Evolutionary conservation across 2,113 vertebrate species (phyloP).

Genomic region (Alaudala cheleensis): DNA sequence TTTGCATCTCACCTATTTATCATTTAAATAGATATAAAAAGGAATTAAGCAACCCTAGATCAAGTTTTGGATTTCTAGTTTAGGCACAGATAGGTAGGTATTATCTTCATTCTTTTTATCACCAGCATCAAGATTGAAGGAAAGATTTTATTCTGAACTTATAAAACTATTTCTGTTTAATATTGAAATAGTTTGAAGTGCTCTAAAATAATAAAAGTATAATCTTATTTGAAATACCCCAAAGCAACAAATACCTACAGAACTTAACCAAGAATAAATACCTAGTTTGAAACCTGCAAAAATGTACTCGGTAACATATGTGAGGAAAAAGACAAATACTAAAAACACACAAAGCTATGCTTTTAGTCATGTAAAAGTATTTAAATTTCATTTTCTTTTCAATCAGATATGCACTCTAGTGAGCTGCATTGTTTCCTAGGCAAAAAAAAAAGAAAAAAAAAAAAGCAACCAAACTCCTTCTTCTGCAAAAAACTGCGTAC

Average conservation of each 20-base stretch:
- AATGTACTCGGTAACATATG: not conserved
- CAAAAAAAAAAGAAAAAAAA: not conserved
- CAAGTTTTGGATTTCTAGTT: not conserved
- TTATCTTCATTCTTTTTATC: not conserved
- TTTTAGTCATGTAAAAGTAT: not conserved
- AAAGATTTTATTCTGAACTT: not conserved
- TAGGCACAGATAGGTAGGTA: not conserved
- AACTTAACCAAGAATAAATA: not conserved
- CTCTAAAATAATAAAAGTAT: not conserved
- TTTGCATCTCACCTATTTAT: not conserved
- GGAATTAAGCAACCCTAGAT: not conserved
- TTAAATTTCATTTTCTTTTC: not conserved
- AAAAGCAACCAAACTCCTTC: not conserved
- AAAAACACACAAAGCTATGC: accelerated
- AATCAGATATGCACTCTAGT: not conserved
- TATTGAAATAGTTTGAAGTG: not conserved
- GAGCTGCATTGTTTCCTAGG: not conserved
- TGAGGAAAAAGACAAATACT: not conserved
- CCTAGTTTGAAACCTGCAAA: not conserved
- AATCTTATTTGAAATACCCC: not conserved
- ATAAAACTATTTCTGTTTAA: not conserved
- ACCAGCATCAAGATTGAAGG: not conserved
- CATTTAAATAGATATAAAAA: not conserved
- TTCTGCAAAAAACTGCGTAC: not conserved
- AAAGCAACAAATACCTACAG: not conserved